Conservation (phyloP, 2,888 invertebrate genomes). For the Alcis repandata region DNA sequence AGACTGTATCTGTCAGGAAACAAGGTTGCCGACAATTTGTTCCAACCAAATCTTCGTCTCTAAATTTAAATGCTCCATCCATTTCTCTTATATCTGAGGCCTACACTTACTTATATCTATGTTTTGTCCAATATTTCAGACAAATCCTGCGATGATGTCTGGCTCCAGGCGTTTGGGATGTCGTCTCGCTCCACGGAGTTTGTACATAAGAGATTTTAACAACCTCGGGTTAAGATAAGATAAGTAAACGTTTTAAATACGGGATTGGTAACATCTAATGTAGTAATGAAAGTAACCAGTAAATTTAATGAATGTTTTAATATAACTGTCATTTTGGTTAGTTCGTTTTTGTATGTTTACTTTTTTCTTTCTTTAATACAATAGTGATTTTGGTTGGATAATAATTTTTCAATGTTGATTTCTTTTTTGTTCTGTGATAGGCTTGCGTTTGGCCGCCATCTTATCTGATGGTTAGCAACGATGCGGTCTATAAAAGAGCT, state of each 20-base stretch:
- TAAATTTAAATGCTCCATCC: too few species aligned
- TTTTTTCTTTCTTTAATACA: neutral
- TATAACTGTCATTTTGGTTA: neutral
- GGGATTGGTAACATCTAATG: slow-evolving; percentile 1
- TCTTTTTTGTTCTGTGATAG: too few species aligned
- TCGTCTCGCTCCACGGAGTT: slow-evolving; percentile 50
- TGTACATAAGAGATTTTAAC: slow-evolving; percentile 70
- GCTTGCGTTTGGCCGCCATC: too few species aligned
- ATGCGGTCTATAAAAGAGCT: too few species aligned
- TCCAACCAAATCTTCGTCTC: too few species aligned
- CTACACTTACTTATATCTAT: slow-evolving; percentile 11
- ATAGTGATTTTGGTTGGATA: neutral
- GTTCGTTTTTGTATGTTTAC: neutral
- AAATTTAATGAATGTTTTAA: neutral
- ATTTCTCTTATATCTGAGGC: too few species aligned
- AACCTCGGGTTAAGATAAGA: slow-evolving; percentile 30
- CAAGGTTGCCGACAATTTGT: too few species aligned
- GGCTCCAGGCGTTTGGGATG: slow-evolving; percentile 61
- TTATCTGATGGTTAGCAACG: too few species aligned
- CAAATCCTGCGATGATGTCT: slow-evolving; percentile 79
- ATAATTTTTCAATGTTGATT: neutral
- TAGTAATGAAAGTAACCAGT: neutral
- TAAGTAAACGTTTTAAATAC: slow-evolving; percentile 17
- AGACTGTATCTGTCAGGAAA: too few species aligned
- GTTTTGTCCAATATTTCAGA: slow-evolving; percentile 63